Evolutionary conservation across 2,113 vertebrate species (phyloP), one percentile per base, ranked within the genome.

Genomic region (Hoplias malabaricus): DNA sequence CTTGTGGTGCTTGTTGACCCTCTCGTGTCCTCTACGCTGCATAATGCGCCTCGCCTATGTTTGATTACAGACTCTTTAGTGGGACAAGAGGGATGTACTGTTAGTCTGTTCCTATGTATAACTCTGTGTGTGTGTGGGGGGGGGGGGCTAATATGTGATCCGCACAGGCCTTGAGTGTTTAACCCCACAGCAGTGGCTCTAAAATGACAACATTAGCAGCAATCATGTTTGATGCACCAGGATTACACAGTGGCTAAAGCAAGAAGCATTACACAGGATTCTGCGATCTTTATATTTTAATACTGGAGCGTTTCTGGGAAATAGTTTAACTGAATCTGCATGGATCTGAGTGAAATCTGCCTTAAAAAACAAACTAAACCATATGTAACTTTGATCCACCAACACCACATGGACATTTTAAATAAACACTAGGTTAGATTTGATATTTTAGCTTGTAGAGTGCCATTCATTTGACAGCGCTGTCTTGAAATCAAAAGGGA

Each of bases 251-350:
- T 5, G n/a, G 11, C 29, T 53, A 69, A 69, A 36, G 29, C 46
- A 69, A 12, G 11, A 33, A 50, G n/a, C 48, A 53, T 69, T 21
- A 69, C 21, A 21, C 27, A 73, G 54, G 70, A 73, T 73, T 73
- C 54, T 43, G 10, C 21, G 40, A 59, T 42, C n/a, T 31, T 1
- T 8, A 23, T 25, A 73, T 53, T 31, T 42, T 40, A 43, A 43
- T 33, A 43, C 42, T 40, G 53, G 21, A 42, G 23, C 23, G 29
- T 25, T n/a, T 27, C 70, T 61, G 70, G 42, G 54, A 42, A 73
- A 61, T 50, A 53, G 53, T n/a, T n/a, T 53, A 69, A 7, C 1
- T 33, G 54, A 57, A 57, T 16, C 14, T 31, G 29, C 56, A 33
- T 14, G 2, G 5, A 61, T 61, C 16, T 61, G 16, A 16, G 19